These are phyloP conservation scores for Candidula unifasciata DNA, from an alignment of 2,888 invertebrate genomes.

Conservation along the genomic window DNA sequence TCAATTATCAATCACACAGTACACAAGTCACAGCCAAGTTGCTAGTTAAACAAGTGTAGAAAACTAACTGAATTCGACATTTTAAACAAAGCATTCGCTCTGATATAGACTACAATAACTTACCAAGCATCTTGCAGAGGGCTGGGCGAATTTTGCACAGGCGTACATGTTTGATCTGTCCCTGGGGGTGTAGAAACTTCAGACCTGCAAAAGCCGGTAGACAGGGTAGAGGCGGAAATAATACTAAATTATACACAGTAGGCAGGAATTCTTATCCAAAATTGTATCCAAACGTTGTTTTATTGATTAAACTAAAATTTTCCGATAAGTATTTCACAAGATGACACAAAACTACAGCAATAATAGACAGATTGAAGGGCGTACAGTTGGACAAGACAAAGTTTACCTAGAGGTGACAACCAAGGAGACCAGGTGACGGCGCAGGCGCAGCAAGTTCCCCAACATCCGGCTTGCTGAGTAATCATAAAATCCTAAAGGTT, in stretches of 20 bases:
- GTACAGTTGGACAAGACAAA: background rate
- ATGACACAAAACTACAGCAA: background rate
- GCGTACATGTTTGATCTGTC: constrained; percentile 64
- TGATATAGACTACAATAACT: constrained; percentile 50
- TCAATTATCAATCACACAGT: background rate
- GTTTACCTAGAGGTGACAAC: constrained; percentile 60
- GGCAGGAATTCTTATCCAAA: background rate
- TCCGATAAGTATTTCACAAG: background rate
- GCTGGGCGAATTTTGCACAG: constrained; percentile 69
- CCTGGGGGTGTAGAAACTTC: constrained; percentile 40
- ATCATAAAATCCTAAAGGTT: no score
- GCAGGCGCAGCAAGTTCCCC: constrained; percentile 57
- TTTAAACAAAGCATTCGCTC: background rate
- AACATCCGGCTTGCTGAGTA: constrained; percentile 35
- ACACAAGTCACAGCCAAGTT: background rate
- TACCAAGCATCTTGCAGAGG: constrained; percentile 71
- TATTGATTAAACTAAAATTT: background rate
- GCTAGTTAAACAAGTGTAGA: background rate
- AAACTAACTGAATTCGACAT: background rate
- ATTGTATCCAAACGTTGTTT: background rate
- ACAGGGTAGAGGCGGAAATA: background rate
- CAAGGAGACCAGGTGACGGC: constrained; percentile 62
- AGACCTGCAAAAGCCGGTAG: constrained; percentile 51
- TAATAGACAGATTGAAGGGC: background rate
- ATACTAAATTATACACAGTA: background rate